A percentile compares a stretch with the other conserved stretches of the same genome.
Evolutionary conservation across 2,797 vertebrate species (phyloP).

Genomic region (Eleutherodactylus coqui): DNA sequence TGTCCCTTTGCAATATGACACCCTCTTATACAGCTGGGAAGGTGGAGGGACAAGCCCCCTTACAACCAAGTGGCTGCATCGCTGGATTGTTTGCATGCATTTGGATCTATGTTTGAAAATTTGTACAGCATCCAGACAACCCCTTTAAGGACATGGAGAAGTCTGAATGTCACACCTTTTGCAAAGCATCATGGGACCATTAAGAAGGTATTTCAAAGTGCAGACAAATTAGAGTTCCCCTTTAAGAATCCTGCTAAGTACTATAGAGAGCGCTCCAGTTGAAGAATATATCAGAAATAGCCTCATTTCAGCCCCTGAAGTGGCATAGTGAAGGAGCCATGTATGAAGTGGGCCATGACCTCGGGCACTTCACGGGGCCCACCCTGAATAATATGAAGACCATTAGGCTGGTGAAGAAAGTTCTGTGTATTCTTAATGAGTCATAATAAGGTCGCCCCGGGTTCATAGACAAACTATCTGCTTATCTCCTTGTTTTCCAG

Average conservation of each 20-base stretch:
- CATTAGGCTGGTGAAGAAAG: slow-evolving; percentile 40
- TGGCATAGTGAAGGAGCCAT: not conserved
- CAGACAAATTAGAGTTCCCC: not conserved
- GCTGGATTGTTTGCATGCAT: too few species aligned
- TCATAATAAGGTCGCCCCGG: slow-evolving; percentile 46
- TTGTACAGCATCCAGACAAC: too few species aligned
- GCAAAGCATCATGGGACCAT: not conserved
- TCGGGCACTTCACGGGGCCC: not conserved
- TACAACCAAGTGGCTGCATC: too few species aligned
- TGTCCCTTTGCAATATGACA: too few species aligned
- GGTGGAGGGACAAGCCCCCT: too few species aligned
- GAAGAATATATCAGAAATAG: not conserved
- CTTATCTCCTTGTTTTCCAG: slow-evolving; percentile 50
- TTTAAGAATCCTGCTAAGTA: not conserved
- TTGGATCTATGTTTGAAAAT: too few species aligned
- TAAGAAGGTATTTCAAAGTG: not conserved
- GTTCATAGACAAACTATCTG: slow-evolving; percentile 44
- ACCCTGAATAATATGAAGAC: not conserved
- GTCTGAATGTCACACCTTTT: not conserved
- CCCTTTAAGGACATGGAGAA: not conserved
- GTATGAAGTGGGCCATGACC: not conserved
- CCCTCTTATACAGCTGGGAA: too few species aligned
- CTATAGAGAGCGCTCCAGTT: not conserved
- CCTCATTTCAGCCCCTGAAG: not conserved
- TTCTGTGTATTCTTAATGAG: slow-evolving; percentile 49